phyloP scores from a whole-genome alignment of 2,797 vertebrate species.

The Trematocara caparti region DNA sequence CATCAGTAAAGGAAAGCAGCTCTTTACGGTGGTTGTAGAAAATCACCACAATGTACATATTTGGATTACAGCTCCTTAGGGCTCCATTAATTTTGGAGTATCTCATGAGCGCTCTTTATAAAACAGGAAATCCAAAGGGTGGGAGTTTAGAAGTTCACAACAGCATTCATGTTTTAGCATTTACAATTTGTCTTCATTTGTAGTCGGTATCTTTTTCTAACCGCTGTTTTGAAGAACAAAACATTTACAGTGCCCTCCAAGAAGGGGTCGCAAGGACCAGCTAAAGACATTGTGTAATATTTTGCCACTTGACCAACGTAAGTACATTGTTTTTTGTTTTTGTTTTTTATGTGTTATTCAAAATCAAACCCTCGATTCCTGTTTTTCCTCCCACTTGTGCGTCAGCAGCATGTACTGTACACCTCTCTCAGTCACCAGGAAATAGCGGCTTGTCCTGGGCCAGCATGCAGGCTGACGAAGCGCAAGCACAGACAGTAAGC shows the following conservation, averaged over 20 bases:
- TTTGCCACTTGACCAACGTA: background rate
- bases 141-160: background rate
- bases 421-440: background rate
- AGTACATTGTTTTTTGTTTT: background rate
- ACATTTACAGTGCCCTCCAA: background rate
- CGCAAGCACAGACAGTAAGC: background rate
- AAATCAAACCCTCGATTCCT: rapidly evolving
- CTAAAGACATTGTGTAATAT: background rate
- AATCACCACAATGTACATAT: background rate
- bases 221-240: background rate
- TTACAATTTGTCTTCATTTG: background rate
- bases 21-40: background rate
- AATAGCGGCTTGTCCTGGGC: background rate
- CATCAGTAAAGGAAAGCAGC: background rate
- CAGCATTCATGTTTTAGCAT: background rate
- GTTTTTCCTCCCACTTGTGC: background rate
- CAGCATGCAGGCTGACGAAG: background rate
- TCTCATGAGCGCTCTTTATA: background rate
- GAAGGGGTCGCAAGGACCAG: background rate
- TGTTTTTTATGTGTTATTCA: background rate
- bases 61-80: background rate
- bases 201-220: background rate
- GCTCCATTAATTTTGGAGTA: background rate
- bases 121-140: background rate
- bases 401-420: background rate